Conservation (phyloP, 1,140 invertebrate genomes). For the Calosoma granatense region DNA sequence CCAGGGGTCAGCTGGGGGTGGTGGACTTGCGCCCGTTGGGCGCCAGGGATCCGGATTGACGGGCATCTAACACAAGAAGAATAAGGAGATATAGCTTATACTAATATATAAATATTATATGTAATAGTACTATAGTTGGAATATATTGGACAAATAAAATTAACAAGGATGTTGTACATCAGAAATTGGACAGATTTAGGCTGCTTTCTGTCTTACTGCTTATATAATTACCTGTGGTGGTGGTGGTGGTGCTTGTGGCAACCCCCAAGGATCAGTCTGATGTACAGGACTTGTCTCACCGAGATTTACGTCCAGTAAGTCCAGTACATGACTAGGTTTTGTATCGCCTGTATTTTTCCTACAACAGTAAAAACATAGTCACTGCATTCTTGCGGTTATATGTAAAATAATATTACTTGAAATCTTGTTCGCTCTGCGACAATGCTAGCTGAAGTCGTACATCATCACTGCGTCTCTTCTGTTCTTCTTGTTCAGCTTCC, state of each 20-base stretch:
- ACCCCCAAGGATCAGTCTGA: constrained; percentile 60
- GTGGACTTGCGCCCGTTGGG: constrained; percentile 27
- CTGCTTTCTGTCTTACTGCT: no score
- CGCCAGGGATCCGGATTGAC: constrained; percentile 47
- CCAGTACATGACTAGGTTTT: constrained; percentile 58
- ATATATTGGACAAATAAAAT: no score
- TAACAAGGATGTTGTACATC: no score
- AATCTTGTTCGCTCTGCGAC: constrained; percentile 86
- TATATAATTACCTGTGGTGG: constrained; percentile 23
- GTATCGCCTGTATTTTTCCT: constrained; percentile 24
- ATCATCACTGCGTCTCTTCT: constrained; percentile 85
- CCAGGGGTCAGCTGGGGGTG: constrained; percentile 39
- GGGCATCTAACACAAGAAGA: constrained; percentile 17
- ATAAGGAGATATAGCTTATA: no score
- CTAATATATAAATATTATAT: no score
- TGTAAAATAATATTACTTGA: constrained; percentile 45
- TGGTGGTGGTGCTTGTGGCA: constrained; percentile 37
- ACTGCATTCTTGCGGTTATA: not conserved
- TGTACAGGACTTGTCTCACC: constrained; percentile 42
- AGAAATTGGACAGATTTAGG: no score
- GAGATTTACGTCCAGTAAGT: constrained; percentile 72
- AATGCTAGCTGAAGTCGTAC: constrained; percentile 87
- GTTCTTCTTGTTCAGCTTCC: constrained; percentile 95
- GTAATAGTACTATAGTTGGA: no score
- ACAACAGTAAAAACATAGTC: not conserved